Evolutionary conservation across 1,140 invertebrate species (phyloP).

Genomic region (Anoplophora glabripennis): DNA sequence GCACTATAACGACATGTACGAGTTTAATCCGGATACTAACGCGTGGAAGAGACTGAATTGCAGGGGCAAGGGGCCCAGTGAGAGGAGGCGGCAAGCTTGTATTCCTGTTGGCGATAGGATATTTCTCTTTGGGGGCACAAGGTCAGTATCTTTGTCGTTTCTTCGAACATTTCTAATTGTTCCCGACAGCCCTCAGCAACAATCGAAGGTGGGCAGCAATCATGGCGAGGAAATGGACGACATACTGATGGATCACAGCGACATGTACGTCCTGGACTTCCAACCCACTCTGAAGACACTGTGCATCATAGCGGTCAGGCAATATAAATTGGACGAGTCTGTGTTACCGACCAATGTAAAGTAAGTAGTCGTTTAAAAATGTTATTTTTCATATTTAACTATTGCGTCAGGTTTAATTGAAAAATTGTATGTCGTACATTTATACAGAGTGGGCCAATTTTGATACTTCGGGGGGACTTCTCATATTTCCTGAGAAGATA

Average conservation of each 20-base stretch:
- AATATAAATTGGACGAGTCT: slow-evolving; percentile 61
- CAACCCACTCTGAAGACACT: slow-evolving; percentile 68
- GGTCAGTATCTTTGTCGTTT: slow-evolving; percentile 50
- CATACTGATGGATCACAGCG: slow-evolving; percentile 69
- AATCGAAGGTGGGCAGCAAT: slow-evolving; percentile 6
- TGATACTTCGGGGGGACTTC: too few species aligned
- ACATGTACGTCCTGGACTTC: slow-evolving; percentile 74
- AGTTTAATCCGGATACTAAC: slow-evolving; percentile 62
- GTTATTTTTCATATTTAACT: background rate
- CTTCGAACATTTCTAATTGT: slow-evolving; percentile 1
- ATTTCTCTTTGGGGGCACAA: slow-evolving; percentile 84
- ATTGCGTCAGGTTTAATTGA: background rate
- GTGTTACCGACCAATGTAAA: slow-evolving; percentile 61
- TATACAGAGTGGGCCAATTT: too few species aligned
- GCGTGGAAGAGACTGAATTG: slow-evolving; percentile 63
- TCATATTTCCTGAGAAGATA: too few species aligned
- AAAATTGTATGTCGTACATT: too few species aligned
- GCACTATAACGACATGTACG: slow-evolving; percentile 81
- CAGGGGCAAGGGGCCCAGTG: slow-evolving; percentile 60
- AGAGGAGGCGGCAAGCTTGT: slow-evolving; percentile 75
- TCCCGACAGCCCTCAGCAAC: slow-evolving; percentile 32
- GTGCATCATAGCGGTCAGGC: slow-evolving; percentile 60
- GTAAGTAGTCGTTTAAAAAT: slow-evolving; percentile 51
- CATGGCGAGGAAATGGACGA: slow-evolving; percentile 19
- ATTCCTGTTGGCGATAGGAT: slow-evolving; percentile 67